Conservation (phyloP, 2,113 vertebrate species). For the Pogonocichla stellata region DNA sequence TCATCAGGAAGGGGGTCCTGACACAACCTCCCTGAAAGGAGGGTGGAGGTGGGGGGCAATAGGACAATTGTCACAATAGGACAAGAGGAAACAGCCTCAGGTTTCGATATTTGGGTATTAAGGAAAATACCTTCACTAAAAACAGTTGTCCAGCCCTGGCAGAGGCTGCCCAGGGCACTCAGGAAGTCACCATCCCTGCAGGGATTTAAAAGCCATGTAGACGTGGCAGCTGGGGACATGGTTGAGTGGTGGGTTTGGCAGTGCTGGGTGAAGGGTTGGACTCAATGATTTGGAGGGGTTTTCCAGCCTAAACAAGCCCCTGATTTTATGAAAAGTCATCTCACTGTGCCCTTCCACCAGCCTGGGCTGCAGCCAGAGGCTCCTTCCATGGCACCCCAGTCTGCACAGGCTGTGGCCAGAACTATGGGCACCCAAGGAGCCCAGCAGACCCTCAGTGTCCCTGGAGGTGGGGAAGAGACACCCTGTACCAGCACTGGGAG, state of each 20-base stretch:
- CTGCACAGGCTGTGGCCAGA: background rate
- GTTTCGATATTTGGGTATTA: accelerated
- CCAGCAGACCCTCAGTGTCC: background rate
- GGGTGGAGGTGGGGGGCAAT: background rate
- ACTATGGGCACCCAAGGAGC: background rate
- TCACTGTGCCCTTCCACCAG: background rate
- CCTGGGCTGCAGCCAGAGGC: no score
- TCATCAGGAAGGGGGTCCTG: accelerated
- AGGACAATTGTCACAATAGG: no score
- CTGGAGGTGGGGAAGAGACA: background rate
- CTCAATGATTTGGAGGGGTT: background rate
- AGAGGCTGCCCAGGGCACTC: background rate
- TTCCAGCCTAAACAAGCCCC: background rate
- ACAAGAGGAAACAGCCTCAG: background rate
- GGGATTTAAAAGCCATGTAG: background rate
- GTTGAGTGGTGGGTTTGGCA: background rate
- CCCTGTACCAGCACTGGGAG: background rate
- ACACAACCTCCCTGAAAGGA: background rate
- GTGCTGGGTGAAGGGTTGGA: background rate
- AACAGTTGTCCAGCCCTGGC: background rate
- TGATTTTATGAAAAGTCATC: background rate
- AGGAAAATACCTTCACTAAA: background rate
- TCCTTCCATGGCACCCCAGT: accelerated
- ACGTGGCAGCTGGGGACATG: background rate
- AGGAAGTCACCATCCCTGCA: background rate